Evolutionary conservation across 2,888 invertebrate genomes (phyloP).

Genomic region (Galeopsomyia nigrocyanea): DNA sequence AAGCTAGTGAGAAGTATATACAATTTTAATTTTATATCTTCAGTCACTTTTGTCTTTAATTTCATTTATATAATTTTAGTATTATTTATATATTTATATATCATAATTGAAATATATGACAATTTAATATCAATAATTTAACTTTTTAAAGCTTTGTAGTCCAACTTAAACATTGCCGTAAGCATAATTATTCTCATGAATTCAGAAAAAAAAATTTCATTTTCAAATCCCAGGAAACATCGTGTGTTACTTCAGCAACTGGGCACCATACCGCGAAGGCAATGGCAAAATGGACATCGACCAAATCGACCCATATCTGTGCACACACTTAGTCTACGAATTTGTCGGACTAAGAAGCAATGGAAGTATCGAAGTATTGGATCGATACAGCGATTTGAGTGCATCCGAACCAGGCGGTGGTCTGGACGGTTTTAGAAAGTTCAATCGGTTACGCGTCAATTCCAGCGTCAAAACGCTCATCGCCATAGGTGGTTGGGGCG

Average conservation of each 20-base stretch:
- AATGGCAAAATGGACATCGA: slow-evolving; percentile 76
- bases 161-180: too few relatives aligned
- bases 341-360: slow-evolving; percentile 76
- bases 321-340: slow-evolving; percentile 82
- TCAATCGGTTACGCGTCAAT: slow-evolving; percentile 72
- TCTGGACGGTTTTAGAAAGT: slow-evolving; percentile 69
- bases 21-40: too few relatives aligned
- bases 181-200: too few relatives aligned
- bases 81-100: too few relatives aligned
- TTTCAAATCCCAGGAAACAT: slow-evolving; percentile 71
- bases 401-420: slow-evolving; percentile 65
- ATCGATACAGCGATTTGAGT: slow-evolving; percentile 74
- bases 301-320: slow-evolving; percentile 76
- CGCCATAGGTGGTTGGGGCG: slow-evolving; percentile 78
- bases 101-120: too few relatives aligned
- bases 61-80: too few relatives aligned
- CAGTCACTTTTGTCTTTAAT: too few relatives aligned
- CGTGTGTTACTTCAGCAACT: slow-evolving; percentile 79
- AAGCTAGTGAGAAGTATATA: too few relatives aligned
- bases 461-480: slow-evolving; percentile 73
- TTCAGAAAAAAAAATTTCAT: neutral
- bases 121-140: too few relatives aligned
- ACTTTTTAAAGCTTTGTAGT: too few relatives aligned
- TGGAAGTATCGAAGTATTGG: slow-evolving; percentile 73
- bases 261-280: slow-evolving; percentile 67